These are phyloP conservation scores for Carterocephalus palaemon DNA, from an alignment of 2,888 invertebrate species.

Conservation along the genomic window DNA sequence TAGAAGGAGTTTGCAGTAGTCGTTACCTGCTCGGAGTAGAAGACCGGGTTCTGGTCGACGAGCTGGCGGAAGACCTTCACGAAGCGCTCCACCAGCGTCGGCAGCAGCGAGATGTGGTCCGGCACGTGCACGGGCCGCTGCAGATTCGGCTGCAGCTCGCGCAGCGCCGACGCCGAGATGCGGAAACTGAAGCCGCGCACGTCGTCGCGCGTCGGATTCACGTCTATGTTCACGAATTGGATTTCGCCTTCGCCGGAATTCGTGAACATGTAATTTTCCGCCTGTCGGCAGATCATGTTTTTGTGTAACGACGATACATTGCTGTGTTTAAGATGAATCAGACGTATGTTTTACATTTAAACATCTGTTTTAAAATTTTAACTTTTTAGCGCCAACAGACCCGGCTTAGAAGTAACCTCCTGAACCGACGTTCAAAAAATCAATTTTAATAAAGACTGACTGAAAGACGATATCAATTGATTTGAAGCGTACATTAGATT, in stretches of 20 bases:
- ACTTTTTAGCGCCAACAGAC: too few species aligned
- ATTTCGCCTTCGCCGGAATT: slow-evolving; percentile 82
- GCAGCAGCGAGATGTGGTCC: slow-evolving; percentile 73
- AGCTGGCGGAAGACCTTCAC: slow-evolving; percentile 89
- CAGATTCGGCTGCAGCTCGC: slow-evolving; percentile 80
- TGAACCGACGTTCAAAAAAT: too few species aligned
- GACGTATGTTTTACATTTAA: too few species aligned
- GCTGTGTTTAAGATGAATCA: too few species aligned
- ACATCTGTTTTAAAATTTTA: too few species aligned
- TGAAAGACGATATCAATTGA: too few species aligned
- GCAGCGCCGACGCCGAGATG: slow-evolving; percentile 87
- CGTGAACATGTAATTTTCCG: slow-evolving; percentile 85
- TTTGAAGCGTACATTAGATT: too few species aligned
- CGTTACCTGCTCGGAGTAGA: slow-evolving; percentile 78
- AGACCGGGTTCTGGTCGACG: slow-evolving; percentile 83
- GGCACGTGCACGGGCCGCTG: slow-evolving; percentile 53
- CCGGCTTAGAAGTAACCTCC: too few species aligned
- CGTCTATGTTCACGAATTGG: slow-evolving; percentile 91
- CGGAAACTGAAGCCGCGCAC: slow-evolving; percentile 83
- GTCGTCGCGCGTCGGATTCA: slow-evolving; percentile 80
- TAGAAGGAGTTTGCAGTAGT: too few species aligned
- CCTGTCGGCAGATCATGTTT: too few species aligned
- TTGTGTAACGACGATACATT: too few species aligned
- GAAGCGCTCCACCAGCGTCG: slow-evolving; percentile 89
- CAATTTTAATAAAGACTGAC: too few species aligned